Evolutionary conservation across 2,113 vertebrate genomes (phyloP).

Genomic region (Syrmaticus mikado): DNA sequence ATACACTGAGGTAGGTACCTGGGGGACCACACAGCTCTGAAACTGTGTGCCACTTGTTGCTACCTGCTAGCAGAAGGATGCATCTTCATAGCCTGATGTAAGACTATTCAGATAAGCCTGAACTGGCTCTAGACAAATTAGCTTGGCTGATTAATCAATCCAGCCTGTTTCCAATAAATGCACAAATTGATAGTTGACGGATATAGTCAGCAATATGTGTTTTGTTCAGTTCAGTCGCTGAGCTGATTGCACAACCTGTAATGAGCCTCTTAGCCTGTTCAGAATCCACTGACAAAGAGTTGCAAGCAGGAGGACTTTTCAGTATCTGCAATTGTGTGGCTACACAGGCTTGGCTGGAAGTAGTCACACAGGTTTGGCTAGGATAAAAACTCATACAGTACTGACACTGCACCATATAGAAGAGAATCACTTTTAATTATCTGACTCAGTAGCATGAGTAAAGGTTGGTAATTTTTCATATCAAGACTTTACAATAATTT

Average conservation of each 20-base stretch:
- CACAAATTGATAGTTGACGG: background rate
- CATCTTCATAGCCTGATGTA: rapidly evolving
- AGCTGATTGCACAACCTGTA: background rate
- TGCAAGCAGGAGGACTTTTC: background rate
- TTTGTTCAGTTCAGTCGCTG: background rate
- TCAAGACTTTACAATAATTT: background rate
- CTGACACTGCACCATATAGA: background rate
- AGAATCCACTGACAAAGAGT: background rate
- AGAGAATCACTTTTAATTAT: background rate
- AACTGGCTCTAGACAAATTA: background rate
- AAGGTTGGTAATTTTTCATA: background rate
- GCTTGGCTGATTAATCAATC: background rate
- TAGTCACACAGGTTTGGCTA: background rate
- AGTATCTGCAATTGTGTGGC: background rate
- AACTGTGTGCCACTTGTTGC: background rate
- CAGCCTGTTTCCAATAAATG: background rate
- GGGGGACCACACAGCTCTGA: background rate
- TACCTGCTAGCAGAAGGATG: background rate
- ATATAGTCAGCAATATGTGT: background rate
- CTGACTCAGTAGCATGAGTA: background rate
- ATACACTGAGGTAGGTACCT: background rate
- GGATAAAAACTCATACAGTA: background rate
- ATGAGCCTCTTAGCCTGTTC: background rate
- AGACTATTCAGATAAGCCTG: background rate
- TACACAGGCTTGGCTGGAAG: background rate